Base-by-base conservation (phyloP, 1,140 invertebrate species). In the Ericerus pela region DNA sequence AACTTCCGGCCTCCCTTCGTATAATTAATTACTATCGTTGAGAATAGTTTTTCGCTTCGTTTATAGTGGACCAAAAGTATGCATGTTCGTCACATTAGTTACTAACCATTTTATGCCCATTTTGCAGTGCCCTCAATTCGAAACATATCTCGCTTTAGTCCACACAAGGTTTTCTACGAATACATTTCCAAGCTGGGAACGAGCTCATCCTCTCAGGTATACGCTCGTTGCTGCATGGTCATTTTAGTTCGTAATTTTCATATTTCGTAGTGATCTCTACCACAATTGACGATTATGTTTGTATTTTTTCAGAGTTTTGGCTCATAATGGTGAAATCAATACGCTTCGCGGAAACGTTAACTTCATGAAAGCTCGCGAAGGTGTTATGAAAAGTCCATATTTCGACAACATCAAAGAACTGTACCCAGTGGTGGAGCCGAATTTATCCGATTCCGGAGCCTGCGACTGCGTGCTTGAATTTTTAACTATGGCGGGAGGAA, bases 321-420 rank as follows among this genome's bases (percentile, higher is more conserved):
- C 95, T 58, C 96, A 99, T 73, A 99, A 99, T 75, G 96, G 96
- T 51, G 96, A 99, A 75, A 99, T 99, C 67, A 99, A 99, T 71
- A 99, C 95, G 4, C 77, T 98, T 26, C 80, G 93, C 59, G 96
- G 96, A 55, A 99, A 99, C 68, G 88, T 96, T 0, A 99, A 99
- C 71, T 78, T 92, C 51, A 99, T 99, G 94, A 92, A 93, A 68
- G 95, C 95, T 27, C 79, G 96, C 54, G 96, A 99, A 72, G 96
- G 96, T 56, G 90, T 97, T 0, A 99, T 99, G 96, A 80, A 85
- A 62, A 94, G 84, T 67, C 62, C 81, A 12, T 96, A 84, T 67
- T 88, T 89, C 2, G 73, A 79, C 62, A 75, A 90, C 56, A 71
- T 99, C 20, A 82, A 87, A 62, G 79, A 84, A 58, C 75, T 99